Base-by-base conservation (phyloP, 2,113 vertebrate species). In the Hypanus sabinus region DNA sequence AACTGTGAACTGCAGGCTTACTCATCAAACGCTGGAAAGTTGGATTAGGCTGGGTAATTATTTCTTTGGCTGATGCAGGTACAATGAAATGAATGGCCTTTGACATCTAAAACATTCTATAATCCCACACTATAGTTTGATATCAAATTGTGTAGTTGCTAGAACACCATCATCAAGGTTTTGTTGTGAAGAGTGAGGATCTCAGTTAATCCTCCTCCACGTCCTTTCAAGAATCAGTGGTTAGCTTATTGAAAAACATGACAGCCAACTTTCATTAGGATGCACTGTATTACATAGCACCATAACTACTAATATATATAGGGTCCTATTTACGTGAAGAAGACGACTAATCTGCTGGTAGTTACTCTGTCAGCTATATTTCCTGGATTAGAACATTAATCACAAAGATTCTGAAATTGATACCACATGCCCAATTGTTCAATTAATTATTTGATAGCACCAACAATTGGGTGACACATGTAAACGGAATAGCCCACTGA, bases 401-500 rank as follows among this genome's bases (percentile, higher is more conserved):
- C 88, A 71, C 57, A 4, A 4, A 70, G 62, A 71, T 38, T 71
- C 8, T 4, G 33, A 92, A 92, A 70, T 18, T 92, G 88, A 92
- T 68, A 92, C 36, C 22, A 70, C 88, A 92, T 38, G 65, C 88
- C 8, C 88, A 92, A 92, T 92, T 92, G 70, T 92, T 92, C 88
- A 33, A 91, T 71, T 70, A 92, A 70, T 92, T 92, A 92, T 33
- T 8, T 38, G 65, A 10, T 38, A 38, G 33, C 65, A 38, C 65
- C 88, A 92, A 92, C 33, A 92, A 92, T 71, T 92, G 62, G 65
- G 65, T 70, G 65, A 92, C 88, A 92, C 87, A 33, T 92, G 88
- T 92, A 92, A 70, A 70, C 70, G 18, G 88, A 62, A 92, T n/a
- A 92, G n/a, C 36, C 24, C 38, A 22, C 62, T 38, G n/a, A 24